Evolutionary conservation across 2,888 invertebrate species (phyloP).

Genomic region (Pheosia gnoma): DNA sequence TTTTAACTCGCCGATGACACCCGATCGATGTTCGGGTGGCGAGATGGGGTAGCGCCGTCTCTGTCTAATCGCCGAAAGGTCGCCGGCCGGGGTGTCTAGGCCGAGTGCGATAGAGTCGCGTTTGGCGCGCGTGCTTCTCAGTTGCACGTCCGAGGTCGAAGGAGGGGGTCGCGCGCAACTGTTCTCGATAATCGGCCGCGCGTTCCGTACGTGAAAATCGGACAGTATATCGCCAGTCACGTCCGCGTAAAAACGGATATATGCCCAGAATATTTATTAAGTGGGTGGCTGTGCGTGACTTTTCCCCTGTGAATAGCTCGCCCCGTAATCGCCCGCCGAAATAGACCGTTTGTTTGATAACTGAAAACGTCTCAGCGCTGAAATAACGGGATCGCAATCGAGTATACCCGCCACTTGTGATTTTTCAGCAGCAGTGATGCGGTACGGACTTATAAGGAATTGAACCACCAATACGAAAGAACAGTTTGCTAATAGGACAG

Average conservation of each 20-base stretch:
- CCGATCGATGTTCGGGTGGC: constrained; percentile 67
- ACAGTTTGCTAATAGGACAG: constrained; percentile 32
- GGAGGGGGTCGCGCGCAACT: constrained; percentile 83
- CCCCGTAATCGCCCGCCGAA: constrained; percentile 76
- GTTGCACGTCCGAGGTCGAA: constrained; percentile 81
- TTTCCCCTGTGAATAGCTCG: constrained; percentile 80
- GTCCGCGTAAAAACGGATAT: constrained; percentile 84
- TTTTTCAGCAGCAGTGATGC: constrained; percentile 31
- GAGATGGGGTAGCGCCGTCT: constrained; percentile 59
- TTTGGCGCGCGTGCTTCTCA: constrained; percentile 81
- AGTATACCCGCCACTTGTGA: constrained; percentile 37
- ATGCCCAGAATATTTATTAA: constrained; percentile 86
- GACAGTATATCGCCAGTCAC: constrained; percentile 81
- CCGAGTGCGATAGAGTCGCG: constrained; percentile 80
- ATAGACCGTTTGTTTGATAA: constrained; percentile 77
- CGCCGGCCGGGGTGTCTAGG: constrained; percentile 62
- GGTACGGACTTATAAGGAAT: constrained; percentile 26
- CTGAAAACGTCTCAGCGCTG: constrained; percentile 59
- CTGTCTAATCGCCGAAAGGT: constrained; percentile 63
- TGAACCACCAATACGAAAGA: constrained; percentile 22
- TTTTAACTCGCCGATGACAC: constrained; percentile 80
- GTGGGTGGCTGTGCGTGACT: constrained; percentile 84
- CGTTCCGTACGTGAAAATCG: constrained; percentile 84
- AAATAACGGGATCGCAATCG: constrained; percentile 35
- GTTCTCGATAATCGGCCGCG: constrained; percentile 83